Evolutionary conservation across 2,113 vertebrate species (phyloP).

Genomic region (sheep (Ovis aries)): DNA sequence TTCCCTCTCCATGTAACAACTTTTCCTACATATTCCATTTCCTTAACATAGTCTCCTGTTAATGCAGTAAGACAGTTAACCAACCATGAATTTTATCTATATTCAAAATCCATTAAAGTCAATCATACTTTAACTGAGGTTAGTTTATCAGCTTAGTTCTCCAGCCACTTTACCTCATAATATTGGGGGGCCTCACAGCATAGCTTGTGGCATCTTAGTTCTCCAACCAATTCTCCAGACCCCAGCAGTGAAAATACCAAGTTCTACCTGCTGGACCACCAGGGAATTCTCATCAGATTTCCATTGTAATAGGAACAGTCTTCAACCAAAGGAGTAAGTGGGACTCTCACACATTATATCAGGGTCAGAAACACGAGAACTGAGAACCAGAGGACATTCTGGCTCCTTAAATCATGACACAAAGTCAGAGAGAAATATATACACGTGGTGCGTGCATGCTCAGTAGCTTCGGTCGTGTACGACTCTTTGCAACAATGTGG

Average conservation of each 20-base stretch:
- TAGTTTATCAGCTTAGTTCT: not conserved
- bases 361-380: not conserved
- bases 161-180: not conserved
- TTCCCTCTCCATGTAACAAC: not conserved
- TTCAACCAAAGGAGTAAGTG: not conserved
- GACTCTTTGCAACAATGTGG: not conserved
- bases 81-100: not conserved
- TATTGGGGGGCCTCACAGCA: not conserved
- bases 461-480: not conserved
- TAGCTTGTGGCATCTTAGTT: not conserved
- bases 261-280: not conserved
- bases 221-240: not conserved
- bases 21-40: not conserved
- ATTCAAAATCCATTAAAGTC: not conserved
- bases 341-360: not conserved
- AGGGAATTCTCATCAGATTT: not conserved
- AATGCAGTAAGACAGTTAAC: not conserved
- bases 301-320: not conserved
- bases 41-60: not conserved
- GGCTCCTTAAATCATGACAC: not conserved
- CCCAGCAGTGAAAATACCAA: not conserved
- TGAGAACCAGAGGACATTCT: not conserved
- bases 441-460: not conserved
- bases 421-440: not conserved
- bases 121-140: not conserved